A percentile compares a stretch with the other conserved stretches of the same genome.
These are phyloP conservation scores for Girardia tigrina DNA, from an alignment of 2,888 invertebrate genomes.

Conservation along the genomic window DNA sequence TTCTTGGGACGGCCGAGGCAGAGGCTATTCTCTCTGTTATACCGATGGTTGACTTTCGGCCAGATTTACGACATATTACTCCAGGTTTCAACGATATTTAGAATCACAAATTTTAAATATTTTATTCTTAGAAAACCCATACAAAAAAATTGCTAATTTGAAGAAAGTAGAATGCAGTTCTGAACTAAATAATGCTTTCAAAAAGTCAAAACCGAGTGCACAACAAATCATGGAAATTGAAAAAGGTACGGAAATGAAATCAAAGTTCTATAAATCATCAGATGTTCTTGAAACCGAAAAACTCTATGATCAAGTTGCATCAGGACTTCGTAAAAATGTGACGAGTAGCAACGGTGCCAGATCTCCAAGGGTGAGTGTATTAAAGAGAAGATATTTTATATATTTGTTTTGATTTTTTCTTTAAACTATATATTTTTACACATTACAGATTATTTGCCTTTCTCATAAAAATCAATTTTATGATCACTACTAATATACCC, in stretches of 20 bases:
- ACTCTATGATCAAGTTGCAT: constrained; percentile 30
- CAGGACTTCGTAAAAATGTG: not conserved
- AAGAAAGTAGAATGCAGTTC: constrained; percentile 42
- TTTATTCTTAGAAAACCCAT: constrained; percentile 36
- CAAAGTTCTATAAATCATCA: constrained; percentile 36
- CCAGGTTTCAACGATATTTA: constrained; percentile 28
- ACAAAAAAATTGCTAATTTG: constrained; percentile 30
- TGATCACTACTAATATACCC: too few relatives aligned
- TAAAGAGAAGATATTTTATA: too few relatives aligned
- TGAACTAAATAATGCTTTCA: constrained; percentile 43
- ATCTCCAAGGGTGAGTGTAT: not conserved
- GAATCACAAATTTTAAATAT: not conserved
- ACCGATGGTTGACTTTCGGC: constrained; percentile 48
- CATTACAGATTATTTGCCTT: too few relatives aligned
- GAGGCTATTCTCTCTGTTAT: constrained; percentile 62
- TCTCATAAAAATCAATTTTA: too few relatives aligned
- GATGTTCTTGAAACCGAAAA: constrained; percentile 37
- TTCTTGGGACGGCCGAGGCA: constrained; percentile 78
- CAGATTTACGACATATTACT: constrained; percentile 42
- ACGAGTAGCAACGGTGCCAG: not conserved
- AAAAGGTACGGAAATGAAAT: constrained; percentile 40
- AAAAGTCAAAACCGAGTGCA: constrained; percentile 44
- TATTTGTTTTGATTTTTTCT: too few relatives aligned
- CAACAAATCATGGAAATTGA: constrained; percentile 45
- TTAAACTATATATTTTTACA: too few relatives aligned